A percentile compares a stretch with the other conserved stretches of the same genome.
Evolutionary conservation across 2,113 vertebrate genomes (phyloP).

Genomic region (pig (Sus scrofa)): T2T-Sscrofa CM000812.6:253532001-253532500

Average conservation of each 20-base stretch:
- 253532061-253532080: not conserved
- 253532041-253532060: not conserved
- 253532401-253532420: not conserved
- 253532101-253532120: not conserved
- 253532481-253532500: not conserved
- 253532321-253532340: slow-evolving; percentile 66
- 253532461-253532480: not conserved
- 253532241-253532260: slow-evolving; percentile 49
- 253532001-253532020: not conserved
- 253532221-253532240: slow-evolving; percentile 52
- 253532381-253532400: slow-evolving; percentile 36
- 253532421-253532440: not conserved
- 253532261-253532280: slow-evolving; percentile 68
- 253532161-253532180: slow-evolving; percentile 59
- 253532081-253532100: not conserved
- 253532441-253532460: not conserved
- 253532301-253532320: slow-evolving; percentile 50
- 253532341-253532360: slow-evolving; percentile 16
- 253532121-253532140: not conserved
- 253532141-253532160: slow-evolving; percentile 37
- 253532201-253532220: slow-evolving; percentile 70
- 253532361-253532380: slow-evolving; percentile 47
- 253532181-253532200: slow-evolving; percentile 67
- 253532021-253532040: not conserved
- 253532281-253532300: slow-evolving; percentile 65